Percentiles rank a stretch among this genome's conserved stretches.
Evolutionary conservation across 2,113 vertebrate genomes (phyloP).

Genomic region (Dasyprocta punctata): DNA sequence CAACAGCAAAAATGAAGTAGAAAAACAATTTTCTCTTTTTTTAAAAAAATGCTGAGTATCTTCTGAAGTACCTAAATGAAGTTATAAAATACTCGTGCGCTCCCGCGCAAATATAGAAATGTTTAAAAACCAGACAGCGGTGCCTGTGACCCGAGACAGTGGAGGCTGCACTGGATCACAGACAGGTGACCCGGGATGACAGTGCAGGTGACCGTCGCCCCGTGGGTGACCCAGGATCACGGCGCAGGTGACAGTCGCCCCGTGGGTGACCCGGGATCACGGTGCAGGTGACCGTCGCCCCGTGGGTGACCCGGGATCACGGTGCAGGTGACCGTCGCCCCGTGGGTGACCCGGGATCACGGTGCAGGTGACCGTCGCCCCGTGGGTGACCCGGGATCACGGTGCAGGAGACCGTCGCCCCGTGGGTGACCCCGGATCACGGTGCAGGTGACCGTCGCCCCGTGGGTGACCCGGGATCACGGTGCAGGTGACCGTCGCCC

Average conservation of each 20-base stretch:
- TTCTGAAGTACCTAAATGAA: conserved; percentile 69
- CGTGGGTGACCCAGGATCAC: neutral
- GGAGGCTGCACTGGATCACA: conserved; percentile 60
- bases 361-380: neutral
- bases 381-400: too few relatives aligned
- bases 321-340: neutral
- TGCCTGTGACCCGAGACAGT: neutral
- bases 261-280: too few relatives aligned
- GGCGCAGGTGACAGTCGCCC: neutral
- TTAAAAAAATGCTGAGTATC: conserved; percentile 70
- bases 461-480: too few relatives aligned
- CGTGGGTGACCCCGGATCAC: too few relatives aligned
- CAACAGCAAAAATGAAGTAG: conserved; percentile 66
- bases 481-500: neutral
- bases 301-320: too few relatives aligned
- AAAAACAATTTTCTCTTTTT: conserved; percentile 64
- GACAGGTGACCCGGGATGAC: rapidly evolving
- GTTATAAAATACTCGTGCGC: conserved; percentile 65
- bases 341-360: too few relatives aligned
- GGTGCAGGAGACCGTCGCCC: neutral
- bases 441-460: neutral
- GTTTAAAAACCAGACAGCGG: conserved; percentile 54
- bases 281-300: neutral
- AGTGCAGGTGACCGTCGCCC: neutral
- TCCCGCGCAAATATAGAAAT: conserved; percentile 70